Conservation (phyloP, 2,797 vertebrate genomes). For the Urosaurus nigricauda region DNA sequence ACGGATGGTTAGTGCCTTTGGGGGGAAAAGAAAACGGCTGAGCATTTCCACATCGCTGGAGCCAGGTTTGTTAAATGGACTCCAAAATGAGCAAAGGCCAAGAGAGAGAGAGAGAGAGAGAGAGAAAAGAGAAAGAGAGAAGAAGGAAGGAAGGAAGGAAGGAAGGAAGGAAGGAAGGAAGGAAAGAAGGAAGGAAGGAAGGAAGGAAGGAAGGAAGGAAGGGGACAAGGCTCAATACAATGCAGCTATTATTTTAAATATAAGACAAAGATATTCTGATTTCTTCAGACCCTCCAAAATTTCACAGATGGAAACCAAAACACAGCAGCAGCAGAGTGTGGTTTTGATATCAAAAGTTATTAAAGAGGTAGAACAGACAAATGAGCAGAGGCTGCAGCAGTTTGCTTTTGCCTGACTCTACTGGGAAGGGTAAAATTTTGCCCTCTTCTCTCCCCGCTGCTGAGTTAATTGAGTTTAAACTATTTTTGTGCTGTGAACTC, state of each 20-base stretch:
- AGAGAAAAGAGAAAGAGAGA: too few species aligned
- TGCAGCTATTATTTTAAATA: background rate
- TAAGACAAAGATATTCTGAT: constrained; percentile 1
- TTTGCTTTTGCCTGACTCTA: too few species aligned
- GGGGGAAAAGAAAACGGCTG: constrained; percentile 46
- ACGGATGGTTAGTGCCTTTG: constrained; percentile 31
- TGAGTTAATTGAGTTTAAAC: too few species aligned
- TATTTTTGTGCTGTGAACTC: too few species aligned
- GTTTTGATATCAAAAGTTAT: too few species aligned
- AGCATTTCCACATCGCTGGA: constrained; percentile 54
- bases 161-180: too few species aligned
- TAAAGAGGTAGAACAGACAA: too few species aligned
- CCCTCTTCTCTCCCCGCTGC: too few species aligned
- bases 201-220: background rate
- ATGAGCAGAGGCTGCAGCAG: too few species aligned
- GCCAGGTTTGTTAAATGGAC: constrained; percentile 50
- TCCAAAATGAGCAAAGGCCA: constrained; percentile 50
- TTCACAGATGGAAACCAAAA: too few species aligned
- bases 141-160: background rate
- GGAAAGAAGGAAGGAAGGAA: background rate
- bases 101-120: background rate
- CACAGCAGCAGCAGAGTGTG: too few species aligned
- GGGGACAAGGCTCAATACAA: background rate
- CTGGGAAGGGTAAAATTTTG: too few species aligned
- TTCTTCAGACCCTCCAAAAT: background rate